phyloP scores from a whole-genome alignment of 2,888 invertebrate genomes.

The Macrosiphum euphorbiae region DNA sequence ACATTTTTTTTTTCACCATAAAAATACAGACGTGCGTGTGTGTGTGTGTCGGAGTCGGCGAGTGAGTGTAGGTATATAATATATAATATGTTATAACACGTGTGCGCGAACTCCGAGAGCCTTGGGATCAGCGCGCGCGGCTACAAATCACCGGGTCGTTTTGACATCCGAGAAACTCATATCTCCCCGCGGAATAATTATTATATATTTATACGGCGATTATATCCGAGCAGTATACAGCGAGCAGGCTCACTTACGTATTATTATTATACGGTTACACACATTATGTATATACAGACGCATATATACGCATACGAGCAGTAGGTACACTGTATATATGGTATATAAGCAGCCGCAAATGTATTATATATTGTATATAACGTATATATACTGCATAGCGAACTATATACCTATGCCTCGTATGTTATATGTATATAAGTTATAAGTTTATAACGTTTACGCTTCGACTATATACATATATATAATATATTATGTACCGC shows the following conservation, averaged over 20 bases:
- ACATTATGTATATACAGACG: not conserved
- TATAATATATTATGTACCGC: no score
- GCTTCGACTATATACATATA: not conserved
- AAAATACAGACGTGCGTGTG: not conserved
- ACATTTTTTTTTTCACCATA: not conserved
- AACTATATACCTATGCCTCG: not conserved
- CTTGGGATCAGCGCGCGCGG: constrained; percentile 46
- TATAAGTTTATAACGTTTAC: not conserved
- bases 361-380: not conserved
- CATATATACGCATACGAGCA: not conserved
- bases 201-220: constrained; percentile 7
- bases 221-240: not conserved
- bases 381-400: not conserved
- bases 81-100: not conserved
- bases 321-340: not conserved
- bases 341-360: not conserved
- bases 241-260: not conserved
- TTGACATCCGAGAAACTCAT: constrained; percentile 55
- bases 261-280: not conserved
- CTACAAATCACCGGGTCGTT: constrained; percentile 61
- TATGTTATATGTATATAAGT: not conserved
- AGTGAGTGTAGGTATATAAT: not conserved
- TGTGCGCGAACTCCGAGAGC: constrained; percentile 20
- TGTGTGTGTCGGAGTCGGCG: not conserved
- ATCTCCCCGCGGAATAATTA: constrained; percentile 59